Evolutionary conservation across 2,113 vertebrate species (phyloP), one percentile per base, ranked within the genome.

Genomic region (Rafetus swinhoei): DNA sequence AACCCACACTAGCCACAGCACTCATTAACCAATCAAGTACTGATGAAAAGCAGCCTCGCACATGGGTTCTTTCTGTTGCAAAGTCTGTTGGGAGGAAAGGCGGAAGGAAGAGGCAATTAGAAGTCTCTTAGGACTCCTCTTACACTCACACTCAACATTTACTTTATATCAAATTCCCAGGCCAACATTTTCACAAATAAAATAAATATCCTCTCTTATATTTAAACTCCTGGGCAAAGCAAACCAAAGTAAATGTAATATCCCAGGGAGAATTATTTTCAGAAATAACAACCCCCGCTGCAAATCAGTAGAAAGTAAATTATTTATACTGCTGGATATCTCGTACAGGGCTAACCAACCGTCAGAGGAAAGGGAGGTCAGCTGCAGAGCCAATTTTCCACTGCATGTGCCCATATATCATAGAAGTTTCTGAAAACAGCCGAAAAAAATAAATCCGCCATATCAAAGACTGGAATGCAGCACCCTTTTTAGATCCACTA

Each of bases 1-100:
- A 98, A 98, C 94, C 88, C 90, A 94, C 91, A 95, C 12, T 35
- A 93, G 45, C 92, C 92, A 80, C 96, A 97, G 87, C 52, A 11
- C 82, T 96, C 89, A 94, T 97, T 95, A 97, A 93, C 86, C 89
- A 95, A 96, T 90, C 96, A 96, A 97, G 90, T 24, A 55, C 74
- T 94, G 82, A 97, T 96, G 87, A 90, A 92, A 96, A 89, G 82
- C 87, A 97, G 86, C n/a, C 76, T 90, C 85, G 95, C 50, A 80
- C 39, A 95, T 3, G 1, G 74, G 29, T 84, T 83, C 84, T 60
- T 95, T 95, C 90, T 93, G 54, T 74, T 88, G 85, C 76, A 95
- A 92, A 95, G 24, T 93, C 56, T 83, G 24, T 10, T 88, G 62
- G 60, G 32, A 35, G 16, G 9, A 14, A 27, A 27, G 4, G 52